Percentiles rank a stretch among this genome's conserved stretches.
phyloP scores from a whole-genome alignment of 2,888 invertebrate genomes.

The Lydus trimaculatus region DNA sequence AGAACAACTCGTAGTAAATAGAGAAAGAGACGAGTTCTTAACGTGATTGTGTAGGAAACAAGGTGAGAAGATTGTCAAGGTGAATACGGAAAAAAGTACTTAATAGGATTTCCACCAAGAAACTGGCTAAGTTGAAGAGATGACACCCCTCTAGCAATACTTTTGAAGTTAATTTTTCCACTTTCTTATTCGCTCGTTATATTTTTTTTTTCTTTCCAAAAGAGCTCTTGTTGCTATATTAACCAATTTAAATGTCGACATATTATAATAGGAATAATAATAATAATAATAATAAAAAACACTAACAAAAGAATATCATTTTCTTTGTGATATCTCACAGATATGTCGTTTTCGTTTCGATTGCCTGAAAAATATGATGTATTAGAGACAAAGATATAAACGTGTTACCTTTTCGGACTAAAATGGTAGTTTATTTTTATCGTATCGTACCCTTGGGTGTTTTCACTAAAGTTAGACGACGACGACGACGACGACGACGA shows the following conservation, averaged over 20 bases:
- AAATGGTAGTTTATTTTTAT: conserved; percentile 37
- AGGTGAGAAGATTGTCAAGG: conserved; percentile 7
- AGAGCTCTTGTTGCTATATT: conserved; percentile 21
- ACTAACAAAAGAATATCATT: neutral
- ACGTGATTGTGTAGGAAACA: neutral
- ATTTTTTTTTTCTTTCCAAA: conserved; percentile 7
- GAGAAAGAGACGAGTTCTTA: conserved; percentile 1
- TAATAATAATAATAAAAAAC: neutral
- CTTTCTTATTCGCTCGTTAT: neutral
- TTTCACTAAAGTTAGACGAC: conserved; percentile 21
- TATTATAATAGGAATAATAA: conserved; percentile 4
- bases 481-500: neutral
- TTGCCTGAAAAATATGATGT: conserved; percentile 33
- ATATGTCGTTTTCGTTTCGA: conserved; percentile 25
- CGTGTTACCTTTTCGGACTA: conserved; percentile 34
- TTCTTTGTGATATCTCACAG: conserved; percentile 4
- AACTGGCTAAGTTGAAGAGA: conserved; percentile 1
- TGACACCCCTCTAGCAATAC: neutral
- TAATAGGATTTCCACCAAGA: conserved; percentile 7
- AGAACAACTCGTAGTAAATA: neutral
- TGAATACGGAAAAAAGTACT: neutral
- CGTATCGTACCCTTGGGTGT: conserved; percentile 34
- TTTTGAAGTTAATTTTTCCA: conserved; percentile 4
- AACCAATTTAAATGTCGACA: conserved; percentile 28
- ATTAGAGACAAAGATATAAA: conserved; percentile 29